Evolutionary conservation across 1,140 invertebrate genomes (phyloP).

Genomic region (Pararge aegeria): DNA sequence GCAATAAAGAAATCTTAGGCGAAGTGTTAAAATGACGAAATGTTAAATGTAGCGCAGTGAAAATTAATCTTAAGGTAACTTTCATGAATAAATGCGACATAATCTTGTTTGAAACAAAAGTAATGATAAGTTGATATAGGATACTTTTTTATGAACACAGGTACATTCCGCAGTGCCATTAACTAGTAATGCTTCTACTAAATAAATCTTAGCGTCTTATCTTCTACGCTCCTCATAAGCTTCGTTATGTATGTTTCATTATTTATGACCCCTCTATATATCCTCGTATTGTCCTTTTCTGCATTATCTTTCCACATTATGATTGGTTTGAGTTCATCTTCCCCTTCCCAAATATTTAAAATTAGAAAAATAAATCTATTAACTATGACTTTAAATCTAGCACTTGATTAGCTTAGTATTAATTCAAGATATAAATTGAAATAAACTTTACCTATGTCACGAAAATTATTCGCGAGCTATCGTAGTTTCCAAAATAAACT

Average conservation of each 20-base stretch:
- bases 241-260: conserved; percentile 12
- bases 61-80: conserved; percentile 61
- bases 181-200: conserved; percentile 67
- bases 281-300: conserved; percentile 17
- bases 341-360: conserved; percentile 20
- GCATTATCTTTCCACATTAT: conserved; percentile 2
- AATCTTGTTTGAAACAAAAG: conserved; percentile 64
- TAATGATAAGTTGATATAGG: conserved; percentile 69
- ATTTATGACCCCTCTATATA: conserved; percentile 18
- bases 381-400: conserved; percentile 66
- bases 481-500: conserved; percentile 73
- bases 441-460: conserved; percentile 63
- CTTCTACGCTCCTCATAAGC: conserved; percentile 44
- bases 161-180: conserved; percentile 75
- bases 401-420: conserved; percentile 70
- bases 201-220: conserved; percentile 59
- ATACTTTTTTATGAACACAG: conserved; percentile 73
- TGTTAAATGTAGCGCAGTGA: conserved; percentile 58
- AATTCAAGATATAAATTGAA: conserved; percentile 69
- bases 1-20: conserved; percentile 60
- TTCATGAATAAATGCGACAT: conserved; percentile 57
- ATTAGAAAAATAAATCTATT: conserved; percentile 43
- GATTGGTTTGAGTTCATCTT: conserved; percentile 9
- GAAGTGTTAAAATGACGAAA: conserved; percentile 47
- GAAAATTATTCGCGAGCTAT: conserved; percentile 61